Evolutionary conservation across 2,888 invertebrate species (phyloP), one percentile per base, ranked within the genome.

Genomic region (Drosophila picticornis): DNA sequence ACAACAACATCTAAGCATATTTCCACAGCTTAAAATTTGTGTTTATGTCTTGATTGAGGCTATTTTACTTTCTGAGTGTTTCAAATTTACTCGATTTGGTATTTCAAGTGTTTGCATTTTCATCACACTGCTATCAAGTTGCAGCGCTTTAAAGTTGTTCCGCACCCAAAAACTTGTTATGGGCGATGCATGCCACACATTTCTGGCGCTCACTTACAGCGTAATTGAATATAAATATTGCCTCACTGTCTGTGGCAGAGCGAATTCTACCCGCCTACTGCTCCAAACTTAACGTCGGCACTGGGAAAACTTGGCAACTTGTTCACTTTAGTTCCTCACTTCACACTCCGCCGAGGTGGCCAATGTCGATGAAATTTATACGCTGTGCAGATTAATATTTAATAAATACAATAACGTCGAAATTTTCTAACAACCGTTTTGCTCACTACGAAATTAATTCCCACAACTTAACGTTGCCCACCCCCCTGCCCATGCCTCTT

Each of bases 151-250:
- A 75, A 75, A 48, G 58, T 51, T 53, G 0, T 32, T 10, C 32
- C 22, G n/a, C 13, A 19, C 11, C 29, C 11, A 19, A n/a, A 50
- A n/a, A 19, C 43, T 55, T 25, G 27, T 46, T 46, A 40, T 10
- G 40, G 25, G 46, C 46, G 46, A 9, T 46, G 36, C 48, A 65
- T 51, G 43, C 66, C 66, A 53, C 67, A 67, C 64, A 62, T 55
- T 75, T 62, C 63, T 53, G 67, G 67, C 64, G 68, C 58, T 79
- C n/a, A 55, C 68, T 57, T 72, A 66, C 57, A 75, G 46, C 63
- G 73, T 80, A 82, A 82, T 82, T 80, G 75, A 80, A 82, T 81
- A 80, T 82, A 82, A 82, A 80, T 77, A 80, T 81, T 69, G 68
- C 70, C 70, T 40, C 63, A 29, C 66, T 60, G 56, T 61, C 52